phyloP scores from a whole-genome alignment of 2,797 vertebrate species.

The Characodon lateralis region DNA sequence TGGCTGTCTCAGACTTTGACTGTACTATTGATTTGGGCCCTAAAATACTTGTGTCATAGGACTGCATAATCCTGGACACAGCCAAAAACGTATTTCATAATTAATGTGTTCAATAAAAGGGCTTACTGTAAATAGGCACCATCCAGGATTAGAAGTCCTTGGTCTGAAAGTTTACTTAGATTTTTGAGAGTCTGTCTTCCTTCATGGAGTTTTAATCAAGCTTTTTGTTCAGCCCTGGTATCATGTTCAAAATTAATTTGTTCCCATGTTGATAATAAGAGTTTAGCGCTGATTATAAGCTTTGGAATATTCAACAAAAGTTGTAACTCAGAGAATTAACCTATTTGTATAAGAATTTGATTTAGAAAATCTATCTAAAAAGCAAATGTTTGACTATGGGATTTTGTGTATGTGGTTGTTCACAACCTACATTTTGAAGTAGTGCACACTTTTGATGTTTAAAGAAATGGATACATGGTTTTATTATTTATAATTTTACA shows the following conservation, averaged over 20 bases:
- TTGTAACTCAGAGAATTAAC: background rate
- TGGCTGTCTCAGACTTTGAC: background rate
- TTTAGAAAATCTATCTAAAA: background rate
- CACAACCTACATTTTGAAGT: too few species aligned
- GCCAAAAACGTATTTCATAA: background rate
- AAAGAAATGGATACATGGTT: background rate
- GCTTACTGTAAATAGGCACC: too few species aligned
- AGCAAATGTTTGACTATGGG: background rate
- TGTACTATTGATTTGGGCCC: background rate
- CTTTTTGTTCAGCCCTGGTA: background rate
- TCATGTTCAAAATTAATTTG: background rate
- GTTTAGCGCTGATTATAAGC: background rate
- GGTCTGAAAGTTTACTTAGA: background rate
- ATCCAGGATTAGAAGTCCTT: background rate
- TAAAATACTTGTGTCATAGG: background rate
- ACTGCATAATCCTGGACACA: background rate
- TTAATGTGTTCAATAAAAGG: background rate
- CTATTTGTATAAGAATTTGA: background rate
- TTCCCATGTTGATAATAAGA: background rate
- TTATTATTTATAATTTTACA: background rate
- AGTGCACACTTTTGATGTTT: too few species aligned
- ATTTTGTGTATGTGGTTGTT: too few species aligned
- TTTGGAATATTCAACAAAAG: background rate
- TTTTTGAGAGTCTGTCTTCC: too few species aligned
- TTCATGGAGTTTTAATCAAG: background rate